Conservation (phyloP, 2,113 vertebrate genomes). For the Falcunculus frontatus region DNA sequence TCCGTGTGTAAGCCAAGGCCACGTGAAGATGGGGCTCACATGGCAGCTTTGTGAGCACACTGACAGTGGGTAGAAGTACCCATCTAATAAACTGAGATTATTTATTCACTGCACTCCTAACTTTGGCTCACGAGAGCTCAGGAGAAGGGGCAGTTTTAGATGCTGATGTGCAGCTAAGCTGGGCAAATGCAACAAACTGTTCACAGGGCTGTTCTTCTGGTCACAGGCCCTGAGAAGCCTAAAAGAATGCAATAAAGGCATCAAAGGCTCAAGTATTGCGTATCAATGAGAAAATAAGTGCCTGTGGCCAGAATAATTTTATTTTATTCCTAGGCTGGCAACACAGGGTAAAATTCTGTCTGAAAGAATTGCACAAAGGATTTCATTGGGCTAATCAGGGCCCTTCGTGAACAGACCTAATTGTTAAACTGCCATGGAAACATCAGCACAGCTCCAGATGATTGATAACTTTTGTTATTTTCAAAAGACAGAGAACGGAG, state of each 20-base stretch:
- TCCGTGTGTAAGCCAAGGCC: not conserved
- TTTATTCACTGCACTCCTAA: not conserved
- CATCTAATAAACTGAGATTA: not conserved
- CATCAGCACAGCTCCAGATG: constrained; percentile 15
- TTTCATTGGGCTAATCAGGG: constrained; percentile 6
- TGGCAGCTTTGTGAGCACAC: not conserved
- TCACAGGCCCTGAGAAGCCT: not conserved
- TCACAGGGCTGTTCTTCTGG: not conserved
- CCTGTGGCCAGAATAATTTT: not conserved
- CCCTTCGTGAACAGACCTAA: constrained; percentile 50
- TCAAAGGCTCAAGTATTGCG: not conserved
- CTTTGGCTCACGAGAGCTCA: not conserved
- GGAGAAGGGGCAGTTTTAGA: not conserved
- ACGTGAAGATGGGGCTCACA: too few relatives aligned
- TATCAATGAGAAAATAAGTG: constrained; percentile 14
- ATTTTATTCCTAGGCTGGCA: not conserved
- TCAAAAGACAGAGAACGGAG: constrained; percentile 13
- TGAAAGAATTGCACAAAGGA: constrained; percentile 25
- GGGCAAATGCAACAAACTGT: not conserved
- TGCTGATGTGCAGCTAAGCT: not conserved
- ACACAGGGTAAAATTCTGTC: not conserved
- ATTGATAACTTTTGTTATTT: constrained; percentile 56
- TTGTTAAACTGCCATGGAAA: constrained; percentile 59
- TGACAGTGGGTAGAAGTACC: not conserved
- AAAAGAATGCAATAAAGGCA: not conserved